A percentile compares a stretch with the other conserved stretches of the same genome.
phyloP scores from a whole-genome alignment of 2,797 vertebrate genomes.

The Pitangus sulphuratus region DNA sequence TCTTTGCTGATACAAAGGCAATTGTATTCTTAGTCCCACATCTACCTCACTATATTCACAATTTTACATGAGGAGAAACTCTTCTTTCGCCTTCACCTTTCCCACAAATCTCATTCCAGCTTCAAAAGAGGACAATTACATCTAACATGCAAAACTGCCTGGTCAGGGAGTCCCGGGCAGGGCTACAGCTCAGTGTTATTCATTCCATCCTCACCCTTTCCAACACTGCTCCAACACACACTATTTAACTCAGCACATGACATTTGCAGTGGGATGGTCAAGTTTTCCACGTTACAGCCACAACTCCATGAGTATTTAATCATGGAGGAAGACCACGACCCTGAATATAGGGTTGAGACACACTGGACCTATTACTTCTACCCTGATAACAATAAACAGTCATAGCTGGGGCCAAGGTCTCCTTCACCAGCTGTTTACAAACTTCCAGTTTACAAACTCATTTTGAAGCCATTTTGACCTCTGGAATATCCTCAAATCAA shows the following conservation, averaged over 20 bases:
- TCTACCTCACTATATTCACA: neutral
- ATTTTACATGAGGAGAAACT: neutral
- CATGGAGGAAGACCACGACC: neutral
- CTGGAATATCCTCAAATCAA: neutral
- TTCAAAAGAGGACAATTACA: neutral
- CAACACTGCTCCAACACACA: neutral
- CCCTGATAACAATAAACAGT: rapidly evolving
- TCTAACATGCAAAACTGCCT: neutral
- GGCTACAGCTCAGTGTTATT: neutral
- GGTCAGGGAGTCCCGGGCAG: neutral
- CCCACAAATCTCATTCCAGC: neutral
- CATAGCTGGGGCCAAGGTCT: neutral
- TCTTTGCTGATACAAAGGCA: neutral
- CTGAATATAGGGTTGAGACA: neutral
- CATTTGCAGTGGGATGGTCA: neutral
- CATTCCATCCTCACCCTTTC: neutral
- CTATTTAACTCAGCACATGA: neutral
- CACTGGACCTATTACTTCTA: neutral
- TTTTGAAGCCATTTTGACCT: neutral
- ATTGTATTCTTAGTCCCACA: neutral
- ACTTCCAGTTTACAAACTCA: neutral
- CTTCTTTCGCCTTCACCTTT: neutral
- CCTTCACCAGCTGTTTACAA: neutral
- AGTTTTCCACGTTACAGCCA: neutral
- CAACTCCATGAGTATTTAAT: neutral